phyloP scores from a whole-genome alignment of 2,113 vertebrate species.

The Nibea albiflora region DNA sequence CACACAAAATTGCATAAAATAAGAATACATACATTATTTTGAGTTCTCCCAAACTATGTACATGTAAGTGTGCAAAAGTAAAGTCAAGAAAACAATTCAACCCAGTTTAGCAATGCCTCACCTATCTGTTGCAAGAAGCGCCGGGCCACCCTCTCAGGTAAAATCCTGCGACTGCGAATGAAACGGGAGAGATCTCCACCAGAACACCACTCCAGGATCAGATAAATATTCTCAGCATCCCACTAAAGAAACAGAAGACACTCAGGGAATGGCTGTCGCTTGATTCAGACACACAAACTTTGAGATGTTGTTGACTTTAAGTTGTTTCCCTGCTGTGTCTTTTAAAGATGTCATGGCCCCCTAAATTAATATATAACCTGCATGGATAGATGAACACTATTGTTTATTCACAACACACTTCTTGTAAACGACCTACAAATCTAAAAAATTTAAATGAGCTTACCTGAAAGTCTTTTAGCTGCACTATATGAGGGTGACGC shows the following conservation, averaged over 20 bases:
- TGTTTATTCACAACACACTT: not conserved
- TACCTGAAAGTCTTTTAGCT: constrained; percentile 98
- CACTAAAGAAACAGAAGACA: constrained; percentile 83
- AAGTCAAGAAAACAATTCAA: not conserved
- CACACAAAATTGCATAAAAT: not conserved
- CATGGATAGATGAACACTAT: not conserved
- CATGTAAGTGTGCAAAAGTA: not conserved
- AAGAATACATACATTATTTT: not conserved
- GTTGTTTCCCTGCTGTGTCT: not conserved
- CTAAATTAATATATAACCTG: not conserved
- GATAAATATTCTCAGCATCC: constrained; percentile 95
- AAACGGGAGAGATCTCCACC: constrained; percentile 95
- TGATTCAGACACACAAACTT: not conserved
- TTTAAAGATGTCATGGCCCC: not conserved
- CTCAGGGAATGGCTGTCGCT: not conserved
- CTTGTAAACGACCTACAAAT: not conserved
- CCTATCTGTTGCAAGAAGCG: constrained; percentile 96
- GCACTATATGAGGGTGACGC: constrained; percentile 93
- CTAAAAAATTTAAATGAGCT: not conserved
- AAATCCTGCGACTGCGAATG: constrained; percentile 90
- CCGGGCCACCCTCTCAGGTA: constrained; percentile 89
- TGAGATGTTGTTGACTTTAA: too few species aligned
- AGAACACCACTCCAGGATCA: constrained; percentile 97
- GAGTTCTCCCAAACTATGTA: not conserved
- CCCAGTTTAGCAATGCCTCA: constrained; percentile 60